Conservation (phyloP, 2,113 vertebrate species). For the Microcebus lehilahytsara region DNA sequence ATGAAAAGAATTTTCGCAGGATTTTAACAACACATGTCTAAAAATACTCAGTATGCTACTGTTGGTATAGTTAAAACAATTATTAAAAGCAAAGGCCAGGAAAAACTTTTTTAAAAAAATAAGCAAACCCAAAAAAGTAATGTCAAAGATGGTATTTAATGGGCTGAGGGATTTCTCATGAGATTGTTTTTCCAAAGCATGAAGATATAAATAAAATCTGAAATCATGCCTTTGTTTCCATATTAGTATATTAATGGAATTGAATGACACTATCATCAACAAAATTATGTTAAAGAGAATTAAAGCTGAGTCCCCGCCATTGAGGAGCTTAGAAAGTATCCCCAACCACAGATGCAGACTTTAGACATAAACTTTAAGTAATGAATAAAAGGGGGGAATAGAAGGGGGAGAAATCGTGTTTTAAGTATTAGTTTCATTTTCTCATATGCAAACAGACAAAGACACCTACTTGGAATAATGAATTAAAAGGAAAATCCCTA, state of each 20-base stretch:
- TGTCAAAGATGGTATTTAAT: slow-evolving; percentile 47
- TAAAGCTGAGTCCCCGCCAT: background rate
- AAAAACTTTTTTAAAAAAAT: slow-evolving; percentile 52
- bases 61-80: background rate
- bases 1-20: background rate
- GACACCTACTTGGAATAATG: background rate
- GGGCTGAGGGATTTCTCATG: slow-evolving; percentile 61
- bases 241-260: slow-evolving; percentile 33
- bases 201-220: slow-evolving; percentile 74
- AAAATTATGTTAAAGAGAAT: background rate
- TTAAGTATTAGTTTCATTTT: background rate
- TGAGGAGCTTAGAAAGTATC: background rate
- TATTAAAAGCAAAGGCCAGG: slow-evolving; percentile 28
- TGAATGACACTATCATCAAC: slow-evolving; percentile 11
- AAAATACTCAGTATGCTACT: slow-evolving; percentile 27
- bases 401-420: background rate
- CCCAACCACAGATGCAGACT: background rate
- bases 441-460: background rate
- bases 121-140: slow-evolving; percentile 69
- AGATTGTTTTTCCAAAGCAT: slow-evolving; percentile 62
- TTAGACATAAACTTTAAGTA: background rate
- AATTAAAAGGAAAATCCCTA: background rate
- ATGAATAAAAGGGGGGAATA: background rate
- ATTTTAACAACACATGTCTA: background rate
- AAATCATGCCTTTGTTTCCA: slow-evolving; percentile 53